These are phyloP conservation scores for Ectobius pallidus DNA, from an alignment of 2,888 invertebrate species.

Conservation along the genomic window DNA sequence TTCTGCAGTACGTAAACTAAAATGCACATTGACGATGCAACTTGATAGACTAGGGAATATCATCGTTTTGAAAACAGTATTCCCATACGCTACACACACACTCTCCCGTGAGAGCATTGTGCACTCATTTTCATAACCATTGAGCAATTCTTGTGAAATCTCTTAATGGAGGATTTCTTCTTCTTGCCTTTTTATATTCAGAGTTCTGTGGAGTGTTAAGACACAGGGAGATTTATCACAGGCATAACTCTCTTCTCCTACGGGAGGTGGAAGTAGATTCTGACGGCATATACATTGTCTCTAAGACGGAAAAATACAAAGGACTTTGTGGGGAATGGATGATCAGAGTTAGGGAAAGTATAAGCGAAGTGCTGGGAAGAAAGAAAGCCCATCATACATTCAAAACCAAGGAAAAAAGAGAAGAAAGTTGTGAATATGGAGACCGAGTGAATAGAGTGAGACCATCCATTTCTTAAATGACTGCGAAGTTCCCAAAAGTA, in stretches of 20 bases:
- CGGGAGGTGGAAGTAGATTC: slow-evolving; percentile 23
- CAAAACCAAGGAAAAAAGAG: slow-evolving; percentile 16
- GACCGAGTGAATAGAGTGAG: slow-evolving; percentile 2
- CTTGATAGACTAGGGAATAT: too few species aligned
- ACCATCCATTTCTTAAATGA: too few species aligned
- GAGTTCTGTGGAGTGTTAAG: slow-evolving; percentile 36
- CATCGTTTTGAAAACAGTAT: too few species aligned
- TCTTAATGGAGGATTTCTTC: slow-evolving; percentile 42
- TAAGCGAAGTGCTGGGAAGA: slow-evolving; percentile 32
- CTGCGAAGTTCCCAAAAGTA: too few species aligned
- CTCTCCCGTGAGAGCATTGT: slow-evolving; percentile 20
- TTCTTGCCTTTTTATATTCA: slow-evolving; percentile 36
- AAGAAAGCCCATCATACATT: slow-evolving; percentile 35
- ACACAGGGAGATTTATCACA: slow-evolving; percentile 37
- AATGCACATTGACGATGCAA: too few species aligned
- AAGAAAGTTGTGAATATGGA: slow-evolving; percentile 4
- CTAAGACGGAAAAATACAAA: slow-evolving; percentile 35
- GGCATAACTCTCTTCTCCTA: slow-evolving; percentile 34
- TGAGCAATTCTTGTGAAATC: slow-evolving; percentile 38
- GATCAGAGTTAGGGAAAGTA: slow-evolving; percentile 39
- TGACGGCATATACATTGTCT: slow-evolving; percentile 42
- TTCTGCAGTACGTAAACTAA: too few species aligned
- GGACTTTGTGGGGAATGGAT: slow-evolving; percentile 32
- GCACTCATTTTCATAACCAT: slow-evolving; percentile 43
- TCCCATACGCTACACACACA: too few species aligned